These are phyloP conservation scores for Neoseiulus cucumeris DNA, from an alignment of 1,140 invertebrate species.

Conservation along the genomic window DNA sequence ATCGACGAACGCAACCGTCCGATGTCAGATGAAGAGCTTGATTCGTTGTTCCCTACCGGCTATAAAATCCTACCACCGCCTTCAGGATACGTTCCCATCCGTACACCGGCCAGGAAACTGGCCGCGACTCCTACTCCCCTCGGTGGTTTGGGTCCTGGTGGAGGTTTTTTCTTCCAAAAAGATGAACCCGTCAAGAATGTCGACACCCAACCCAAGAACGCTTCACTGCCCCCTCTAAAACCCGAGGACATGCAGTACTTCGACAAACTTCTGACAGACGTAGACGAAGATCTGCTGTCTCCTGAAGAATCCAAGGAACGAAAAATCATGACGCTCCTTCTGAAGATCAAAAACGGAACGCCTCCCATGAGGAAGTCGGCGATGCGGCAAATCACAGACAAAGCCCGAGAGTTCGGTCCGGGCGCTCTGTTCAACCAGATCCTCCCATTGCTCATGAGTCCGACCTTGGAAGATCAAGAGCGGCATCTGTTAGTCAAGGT, in stretches of 20 bases:
- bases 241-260: constrained; percentile 99
- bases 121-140: constrained; percentile 94
- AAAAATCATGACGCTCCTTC: constrained; percentile 93
- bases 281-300: constrained; percentile 83
- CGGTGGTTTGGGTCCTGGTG: constrained; percentile 47
- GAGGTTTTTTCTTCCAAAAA: constrained; percentile 79
- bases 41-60: constrained; percentile 87
- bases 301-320: constrained; percentile 95
- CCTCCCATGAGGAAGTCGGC: constrained; percentile 98
- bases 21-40: constrained; percentile 87
- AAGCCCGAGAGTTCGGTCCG: constrained; percentile 91
- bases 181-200: constrained; percentile 54
- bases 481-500: constrained; percentile 98
- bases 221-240: constrained; percentile 93
- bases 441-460: constrained; percentile 92
- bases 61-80: constrained; percentile 94
- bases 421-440: constrained; percentile 98
- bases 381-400: constrained; percentile 91
- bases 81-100: constrained; percentile 84
- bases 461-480: constrained; percentile 96
- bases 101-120: constrained; percentile 88
- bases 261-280: constrained; percentile 90
- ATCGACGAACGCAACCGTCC: constrained; percentile 94
- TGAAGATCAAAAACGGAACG: constrained; percentile 99
- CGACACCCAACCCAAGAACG: constrained; percentile 84